Conservation (phyloP, 2,797 vertebrate genomes). For the Brotula barbata region DNA sequence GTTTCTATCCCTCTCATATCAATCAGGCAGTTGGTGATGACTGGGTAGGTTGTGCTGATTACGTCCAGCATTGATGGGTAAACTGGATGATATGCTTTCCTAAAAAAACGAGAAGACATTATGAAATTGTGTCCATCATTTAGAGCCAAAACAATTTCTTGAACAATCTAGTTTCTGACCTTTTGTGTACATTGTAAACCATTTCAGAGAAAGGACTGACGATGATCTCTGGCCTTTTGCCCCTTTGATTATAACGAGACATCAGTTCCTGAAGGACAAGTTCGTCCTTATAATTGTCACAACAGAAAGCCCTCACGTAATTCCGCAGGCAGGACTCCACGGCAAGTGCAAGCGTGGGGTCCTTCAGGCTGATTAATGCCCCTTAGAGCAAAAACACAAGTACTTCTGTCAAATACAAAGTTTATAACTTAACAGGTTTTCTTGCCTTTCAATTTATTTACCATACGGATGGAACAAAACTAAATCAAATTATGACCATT, state of each 20-base stretch:
- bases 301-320: conserved; percentile 77
- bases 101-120: conserved; percentile 12
- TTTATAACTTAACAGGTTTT: neutral
- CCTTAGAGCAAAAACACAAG: conserved; percentile 38
- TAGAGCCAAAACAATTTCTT: neutral
- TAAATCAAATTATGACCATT: neutral
- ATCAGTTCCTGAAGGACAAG: conserved; percentile 68
- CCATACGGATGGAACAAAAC: neutral
- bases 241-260: conserved; percentile 56
- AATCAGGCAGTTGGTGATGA: conserved; percentile 73
- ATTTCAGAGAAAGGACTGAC: conserved; percentile 67
- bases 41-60: conserved; percentile 58
- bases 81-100: conserved; percentile 52
- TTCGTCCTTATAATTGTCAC: conserved; percentile 76
- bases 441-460: too few relatives aligned
- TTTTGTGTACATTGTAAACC: conserved; percentile 44
- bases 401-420: neutral
- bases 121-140: neutral
- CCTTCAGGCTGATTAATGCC: conserved; percentile 54
- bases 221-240: conserved; percentile 71
- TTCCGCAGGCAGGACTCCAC: conserved; percentile 72
- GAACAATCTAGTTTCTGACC: conserved; percentile 33
- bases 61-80: conserved; percentile 49
- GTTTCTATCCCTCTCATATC: conserved; percentile 75
- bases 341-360: conserved; percentile 63